These are phyloP conservation scores for Strigops habroptila DNA, from an alignment of 2,113 vertebrate genomes.

Conservation along the genomic window DNA sequence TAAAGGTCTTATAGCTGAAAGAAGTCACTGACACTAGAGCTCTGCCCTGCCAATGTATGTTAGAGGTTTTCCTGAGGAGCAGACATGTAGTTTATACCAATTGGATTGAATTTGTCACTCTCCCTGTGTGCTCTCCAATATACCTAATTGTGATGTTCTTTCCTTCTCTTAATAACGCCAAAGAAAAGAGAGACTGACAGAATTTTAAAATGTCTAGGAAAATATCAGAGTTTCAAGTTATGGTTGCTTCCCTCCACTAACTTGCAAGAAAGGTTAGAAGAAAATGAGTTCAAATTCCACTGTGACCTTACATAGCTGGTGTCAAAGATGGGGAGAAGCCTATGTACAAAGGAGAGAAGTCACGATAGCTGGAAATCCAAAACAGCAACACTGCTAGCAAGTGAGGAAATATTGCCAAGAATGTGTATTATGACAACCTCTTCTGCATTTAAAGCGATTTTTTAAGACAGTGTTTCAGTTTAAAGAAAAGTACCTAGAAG, in stretches of 20 bases:
- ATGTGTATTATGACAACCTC: background rate
- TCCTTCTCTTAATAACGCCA: background rate
- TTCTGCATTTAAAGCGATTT: background rate
- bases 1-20: background rate
- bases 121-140: background rate
- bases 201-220: background rate
- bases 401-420: background rate
- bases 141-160: background rate
- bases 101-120: background rate
- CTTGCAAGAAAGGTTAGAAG: background rate
- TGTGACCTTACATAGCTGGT: background rate
- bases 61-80: background rate
- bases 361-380: background rate
- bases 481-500: background rate
- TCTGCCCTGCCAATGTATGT: background rate
- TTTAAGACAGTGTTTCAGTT: background rate
- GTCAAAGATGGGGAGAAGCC: background rate
- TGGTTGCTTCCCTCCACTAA: background rate
- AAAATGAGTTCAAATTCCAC: background rate
- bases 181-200: background rate
- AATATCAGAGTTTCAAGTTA: background rate
- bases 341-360: background rate
- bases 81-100: background rate
- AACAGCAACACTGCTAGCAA: background rate
- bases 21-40: background rate